Evolutionary conservation across 2,797 vertebrate species (phyloP).

Genomic region (Triplophysa yarkandensis): DNA sequence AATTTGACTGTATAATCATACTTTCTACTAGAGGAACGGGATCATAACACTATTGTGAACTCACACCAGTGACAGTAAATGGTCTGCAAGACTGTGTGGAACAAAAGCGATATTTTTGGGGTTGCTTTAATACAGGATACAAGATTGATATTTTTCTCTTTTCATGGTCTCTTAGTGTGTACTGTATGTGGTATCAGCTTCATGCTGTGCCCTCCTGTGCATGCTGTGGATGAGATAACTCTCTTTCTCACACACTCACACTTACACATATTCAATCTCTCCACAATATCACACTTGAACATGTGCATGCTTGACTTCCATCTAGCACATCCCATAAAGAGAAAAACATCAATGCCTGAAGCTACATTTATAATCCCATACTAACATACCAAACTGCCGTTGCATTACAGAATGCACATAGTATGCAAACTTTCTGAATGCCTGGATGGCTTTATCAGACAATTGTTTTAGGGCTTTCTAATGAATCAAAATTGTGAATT

Average conservation of each 20-base stretch:
- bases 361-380: no score
- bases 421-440: background rate
- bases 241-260: slow-evolving; percentile 40
- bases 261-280: slow-evolving; percentile 24
- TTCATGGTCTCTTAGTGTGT: slow-evolving; percentile 31
- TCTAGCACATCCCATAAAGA: background rate
- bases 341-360: background rate
- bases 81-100: background rate
- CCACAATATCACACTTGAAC: slow-evolving; percentile 35
- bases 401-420: background rate
- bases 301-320: background rate
- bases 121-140: slow-evolving; percentile 32
- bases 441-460: background rate
- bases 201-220: slow-evolving; percentile 53
- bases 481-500: no score
- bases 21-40: background rate
- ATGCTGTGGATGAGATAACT: slow-evolving; percentile 58
- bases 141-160: slow-evolving; percentile 44
- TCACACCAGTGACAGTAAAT: background rate
- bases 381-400: no score
- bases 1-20: background rate
- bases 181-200: slow-evolving; percentile 47
- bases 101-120: background rate
- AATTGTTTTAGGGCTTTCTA: no score
- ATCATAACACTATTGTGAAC: background rate